Evolutionary conservation across 2,797 vertebrate species (phyloP).

Genomic region (Clarias pachynema): DNA sequence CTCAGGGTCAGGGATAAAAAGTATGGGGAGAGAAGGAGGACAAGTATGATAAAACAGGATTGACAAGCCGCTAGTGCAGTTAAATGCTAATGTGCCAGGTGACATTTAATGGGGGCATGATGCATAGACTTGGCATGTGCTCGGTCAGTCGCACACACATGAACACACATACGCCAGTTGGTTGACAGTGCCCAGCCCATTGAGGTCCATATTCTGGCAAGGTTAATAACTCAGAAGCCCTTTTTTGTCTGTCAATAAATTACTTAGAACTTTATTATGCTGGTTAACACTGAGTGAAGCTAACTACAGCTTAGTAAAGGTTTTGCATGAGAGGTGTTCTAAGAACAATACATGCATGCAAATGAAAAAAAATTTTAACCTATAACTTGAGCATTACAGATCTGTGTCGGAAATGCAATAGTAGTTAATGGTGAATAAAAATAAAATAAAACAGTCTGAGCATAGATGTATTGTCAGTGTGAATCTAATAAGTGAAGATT

Average conservation of each 20-base stretch:
- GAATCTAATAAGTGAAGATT: too few relatives aligned
- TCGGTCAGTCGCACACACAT: constrained; percentile 31
- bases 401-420: too few relatives aligned
- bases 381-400: too few relatives aligned
- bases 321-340: not conserved
- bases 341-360: not conserved
- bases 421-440: too few relatives aligned
- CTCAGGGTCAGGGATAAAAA: constrained; percentile 56
- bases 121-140: constrained; percentile 29
- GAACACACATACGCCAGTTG: constrained; percentile 26
- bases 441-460: too few relatives aligned
- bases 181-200: constrained; percentile 1
- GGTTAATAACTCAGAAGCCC: constrained; percentile 36
- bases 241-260: constrained; percentile 24
- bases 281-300: constrained; percentile 1
- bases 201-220: constrained; percentile 5
- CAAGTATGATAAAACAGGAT: constrained; percentile 76
- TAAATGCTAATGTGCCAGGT: constrained; percentile 81
- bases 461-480: too few relatives aligned
- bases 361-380: not conserved
- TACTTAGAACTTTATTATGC: not conserved
- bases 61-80: constrained; percentile 71
- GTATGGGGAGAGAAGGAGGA: constrained; percentile 39
- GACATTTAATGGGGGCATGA: constrained; percentile 74
- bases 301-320: not conserved